phyloP scores from a whole-genome alignment of 2,797 vertebrate species.

The Lemur catta region DNA sequence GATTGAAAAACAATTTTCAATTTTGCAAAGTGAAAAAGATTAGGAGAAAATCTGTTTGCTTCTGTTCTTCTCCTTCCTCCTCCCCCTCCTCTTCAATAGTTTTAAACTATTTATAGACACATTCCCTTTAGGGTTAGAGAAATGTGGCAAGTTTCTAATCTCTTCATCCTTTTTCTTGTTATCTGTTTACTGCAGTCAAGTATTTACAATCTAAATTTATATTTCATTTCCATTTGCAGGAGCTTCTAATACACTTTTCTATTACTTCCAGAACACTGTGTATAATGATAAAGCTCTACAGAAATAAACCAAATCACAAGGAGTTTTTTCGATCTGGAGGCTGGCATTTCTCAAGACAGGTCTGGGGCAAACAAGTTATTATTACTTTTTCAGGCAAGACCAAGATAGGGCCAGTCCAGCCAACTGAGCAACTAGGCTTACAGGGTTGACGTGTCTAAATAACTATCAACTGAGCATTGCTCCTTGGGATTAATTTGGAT shows the following conservation, averaged over 20 bases:
- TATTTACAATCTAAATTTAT: constrained; percentile 77
- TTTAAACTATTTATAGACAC: constrained; percentile 68
- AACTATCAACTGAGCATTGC: constrained; percentile 43
- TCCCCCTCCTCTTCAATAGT: neutral
- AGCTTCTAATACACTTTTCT: constrained; percentile 56
- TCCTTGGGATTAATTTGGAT: constrained; percentile 75
- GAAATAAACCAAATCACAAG: constrained; percentile 61
- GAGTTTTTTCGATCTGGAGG: constrained; percentile 42
- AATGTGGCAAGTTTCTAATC: constrained; percentile 60
- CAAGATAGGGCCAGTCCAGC: neutral
- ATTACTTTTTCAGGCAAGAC: constrained; percentile 4
- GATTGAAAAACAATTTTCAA: constrained; percentile 57
- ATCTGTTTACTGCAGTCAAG: constrained; percentile 57
- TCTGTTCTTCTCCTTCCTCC: neutral
- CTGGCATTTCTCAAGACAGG: constrained; percentile 61
- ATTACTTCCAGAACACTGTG: constrained; percentile 73
- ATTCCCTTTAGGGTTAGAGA: constrained; percentile 65
- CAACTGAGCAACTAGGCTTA: neutral
- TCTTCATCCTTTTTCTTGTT: constrained; percentile 51
- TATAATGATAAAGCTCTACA: constrained; percentile 66
- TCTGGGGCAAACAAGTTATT: constrained; percentile 12
- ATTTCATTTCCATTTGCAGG: constrained; percentile 74
- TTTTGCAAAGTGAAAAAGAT: constrained; percentile 55
- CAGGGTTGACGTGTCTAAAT: constrained; percentile 9
- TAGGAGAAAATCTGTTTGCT: constrained; percentile 62